These are phyloP conservation scores for Agrenia bidenticulata DNA, from an alignment of 2,888 invertebrate species.

Conservation along the genomic window DNA sequence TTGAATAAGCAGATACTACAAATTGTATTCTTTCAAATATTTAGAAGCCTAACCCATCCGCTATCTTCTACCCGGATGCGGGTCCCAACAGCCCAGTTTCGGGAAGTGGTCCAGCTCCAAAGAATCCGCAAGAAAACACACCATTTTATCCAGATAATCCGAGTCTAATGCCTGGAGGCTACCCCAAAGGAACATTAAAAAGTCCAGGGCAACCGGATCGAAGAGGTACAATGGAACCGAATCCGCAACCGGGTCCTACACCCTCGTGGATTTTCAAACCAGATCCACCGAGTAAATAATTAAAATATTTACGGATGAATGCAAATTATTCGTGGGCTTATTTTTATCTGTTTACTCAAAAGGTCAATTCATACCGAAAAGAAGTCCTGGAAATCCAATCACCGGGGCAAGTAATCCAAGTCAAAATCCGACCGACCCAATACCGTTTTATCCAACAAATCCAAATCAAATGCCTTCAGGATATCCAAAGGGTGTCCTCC, in stretches of 20 bases:
- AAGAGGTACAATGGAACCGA: conserved; percentile 1
- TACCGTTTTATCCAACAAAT: neutral
- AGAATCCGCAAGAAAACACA: neutral
- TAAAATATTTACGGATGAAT: conserved; percentile 3
- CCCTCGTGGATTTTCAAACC: neutral
- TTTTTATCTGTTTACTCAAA: neutral
- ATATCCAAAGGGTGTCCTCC: neutral
- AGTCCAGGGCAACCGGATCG: no score
- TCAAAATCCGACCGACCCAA: neutral
- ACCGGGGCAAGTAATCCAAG: neutral
- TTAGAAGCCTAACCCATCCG: neutral
- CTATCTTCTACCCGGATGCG: neutral
- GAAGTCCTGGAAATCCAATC: neutral
- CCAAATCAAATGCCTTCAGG: neutral
- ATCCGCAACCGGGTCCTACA: neutral
- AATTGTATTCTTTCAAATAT: neutral
- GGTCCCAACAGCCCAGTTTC: neutral
- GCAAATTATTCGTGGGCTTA: no score
- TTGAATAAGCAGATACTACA: no score
- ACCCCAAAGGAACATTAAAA: neutral
- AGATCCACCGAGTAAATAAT: neutral
- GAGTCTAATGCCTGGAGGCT: neutral
- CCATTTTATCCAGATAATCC: conserved; percentile 8
- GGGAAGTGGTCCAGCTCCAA: neutral
- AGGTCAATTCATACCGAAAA: neutral